Evolutionary conservation across 1,140 invertebrate species (phyloP), one percentile per base, ranked within the genome.

Genomic region (Sesamia nonagrioides): DNA sequence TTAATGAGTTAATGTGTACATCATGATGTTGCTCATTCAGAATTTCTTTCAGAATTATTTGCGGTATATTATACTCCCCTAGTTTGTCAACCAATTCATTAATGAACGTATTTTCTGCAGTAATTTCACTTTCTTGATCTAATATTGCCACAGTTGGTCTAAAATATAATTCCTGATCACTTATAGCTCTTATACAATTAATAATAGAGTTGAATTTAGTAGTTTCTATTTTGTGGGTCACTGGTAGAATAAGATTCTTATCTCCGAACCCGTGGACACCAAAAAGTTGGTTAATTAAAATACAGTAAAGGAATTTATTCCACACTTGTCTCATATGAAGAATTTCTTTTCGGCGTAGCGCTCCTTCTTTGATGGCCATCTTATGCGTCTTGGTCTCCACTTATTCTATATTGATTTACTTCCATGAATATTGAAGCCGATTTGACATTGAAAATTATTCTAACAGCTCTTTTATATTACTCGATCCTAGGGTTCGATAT

Each of bases 111-210:
- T 63, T 54, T 77, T 80, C 54, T 50, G 40, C 15, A 2, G 18
- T n/a, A 11, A 9, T n/a, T 27, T 52, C 21, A 45, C 27, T n/a
- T 3, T 11, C n/a, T 33, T 50, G n/a, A 13, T 73, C 33, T 4
- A 72, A 45, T 61, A 83, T 50, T 56, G 80, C 33, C 42, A 82
- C 40, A 0, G 81, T 85, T 9, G 81, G 63, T 56, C 78, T 79
- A 9, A 76, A 83, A 56, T 56, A 60, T 11, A 77, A 33, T 60
- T 77, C 58, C 11, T 18, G 50, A 3, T 58, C 9, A 58, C 68
- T 72, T 40, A 81, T 45, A 54, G 72, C n/a, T 33, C 73, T 63
- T 11, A 85, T 60, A 71, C 84, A 85, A 50, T 77, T 7, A 42
- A 79, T 50, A 8, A 82, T 50, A 3, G 61, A 58, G 6, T 54